These are phyloP conservation scores for Agelas oroides DNA, from an alignment of 37 sponge, comb jelly and placozoan species.

Conservation along the genomic window DNA sequence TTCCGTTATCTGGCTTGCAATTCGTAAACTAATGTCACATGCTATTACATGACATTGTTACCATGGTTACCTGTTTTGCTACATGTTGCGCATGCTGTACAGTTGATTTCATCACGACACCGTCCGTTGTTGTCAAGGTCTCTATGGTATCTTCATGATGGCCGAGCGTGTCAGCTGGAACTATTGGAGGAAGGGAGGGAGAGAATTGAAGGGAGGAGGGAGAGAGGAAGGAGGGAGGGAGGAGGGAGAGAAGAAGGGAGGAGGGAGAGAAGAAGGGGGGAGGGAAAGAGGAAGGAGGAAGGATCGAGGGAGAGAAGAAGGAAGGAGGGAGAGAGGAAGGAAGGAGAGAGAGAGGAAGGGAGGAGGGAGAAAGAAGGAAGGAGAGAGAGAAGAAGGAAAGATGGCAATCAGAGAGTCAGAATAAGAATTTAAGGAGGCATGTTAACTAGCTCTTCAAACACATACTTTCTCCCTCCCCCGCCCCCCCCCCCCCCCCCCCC, in stretches of 20 bases:
- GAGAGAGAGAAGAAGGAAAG: neutral
- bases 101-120: slow-evolving; percentile 21
- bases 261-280: neutral
- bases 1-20: no score
- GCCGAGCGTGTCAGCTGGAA: slow-evolving; percentile 6
- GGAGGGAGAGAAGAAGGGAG: neutral
- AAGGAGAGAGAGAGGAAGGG: no score
- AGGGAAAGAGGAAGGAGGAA: neutral
- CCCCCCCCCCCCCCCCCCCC: neutral
- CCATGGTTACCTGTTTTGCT: neutral
- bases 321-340: neutral
- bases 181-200: neutral
- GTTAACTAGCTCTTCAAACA: neutral
- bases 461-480: no score
- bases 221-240: neutral
- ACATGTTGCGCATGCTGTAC: slow-evolving; percentile 2
- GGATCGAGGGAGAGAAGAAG: neutral
- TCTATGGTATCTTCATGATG: slow-evolving; percentile 12
- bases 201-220: neutral
- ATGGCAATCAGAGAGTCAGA: neutral
- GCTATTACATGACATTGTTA: neutral
- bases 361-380: neutral
- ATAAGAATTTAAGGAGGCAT: neutral
- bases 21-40: neutral
- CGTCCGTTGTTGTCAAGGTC: neutral